phyloP scores from a whole-genome alignment of 2,797 vertebrate species.

The Silurus lanzhouensis region DNA sequence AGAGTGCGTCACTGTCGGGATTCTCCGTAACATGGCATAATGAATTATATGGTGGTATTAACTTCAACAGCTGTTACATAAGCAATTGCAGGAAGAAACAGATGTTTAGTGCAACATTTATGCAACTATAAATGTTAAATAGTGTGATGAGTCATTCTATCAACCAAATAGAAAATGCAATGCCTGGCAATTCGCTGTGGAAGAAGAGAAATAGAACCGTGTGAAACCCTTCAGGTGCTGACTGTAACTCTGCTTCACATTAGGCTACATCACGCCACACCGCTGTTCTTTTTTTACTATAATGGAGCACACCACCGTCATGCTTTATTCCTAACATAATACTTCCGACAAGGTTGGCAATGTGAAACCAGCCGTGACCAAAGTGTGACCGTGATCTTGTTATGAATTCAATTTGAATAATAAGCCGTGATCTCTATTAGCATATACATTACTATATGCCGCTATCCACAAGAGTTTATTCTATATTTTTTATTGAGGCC shows the following conservation, averaged over 20 bases:
- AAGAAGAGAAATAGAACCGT: background rate
- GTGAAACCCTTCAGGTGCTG: background rate
- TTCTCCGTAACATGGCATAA: background rate
- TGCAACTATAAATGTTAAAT: background rate
- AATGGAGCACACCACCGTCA: background rate
- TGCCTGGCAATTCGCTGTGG: background rate
- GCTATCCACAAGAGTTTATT: too few relatives aligned
- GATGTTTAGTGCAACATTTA: background rate
- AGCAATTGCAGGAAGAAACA: background rate
- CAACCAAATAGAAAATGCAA: background rate
- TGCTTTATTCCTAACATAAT: background rate
- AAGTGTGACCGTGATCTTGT: background rate
- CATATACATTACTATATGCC: background rate
- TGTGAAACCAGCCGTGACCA: background rate
- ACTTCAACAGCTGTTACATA: background rate
- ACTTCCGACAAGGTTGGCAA: background rate
- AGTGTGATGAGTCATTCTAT: background rate
- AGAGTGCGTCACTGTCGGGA: too few relatives aligned
- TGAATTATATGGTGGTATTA: background rate
- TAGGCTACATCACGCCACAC: background rate
- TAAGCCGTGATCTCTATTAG: background rate
- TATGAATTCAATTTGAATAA: background rate
- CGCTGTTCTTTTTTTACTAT: background rate
- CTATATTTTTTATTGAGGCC: background rate
- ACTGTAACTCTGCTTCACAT: background rate